phyloP scores from a whole-genome alignment of 2,888 invertebrate species.

The Exephanes ischioxanthus region DNA sequence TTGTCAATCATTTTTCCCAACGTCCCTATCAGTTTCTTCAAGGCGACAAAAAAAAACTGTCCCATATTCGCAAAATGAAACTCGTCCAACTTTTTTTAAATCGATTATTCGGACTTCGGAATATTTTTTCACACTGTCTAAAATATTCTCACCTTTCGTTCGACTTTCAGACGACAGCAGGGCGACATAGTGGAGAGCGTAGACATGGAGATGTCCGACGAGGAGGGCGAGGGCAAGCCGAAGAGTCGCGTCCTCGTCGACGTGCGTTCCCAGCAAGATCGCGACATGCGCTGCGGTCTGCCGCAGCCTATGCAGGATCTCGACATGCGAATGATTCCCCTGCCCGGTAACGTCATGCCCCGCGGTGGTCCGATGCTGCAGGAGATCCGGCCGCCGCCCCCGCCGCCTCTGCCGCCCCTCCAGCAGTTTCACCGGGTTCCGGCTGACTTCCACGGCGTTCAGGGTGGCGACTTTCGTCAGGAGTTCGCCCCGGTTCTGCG shows the following conservation, averaged over 20 bases:
- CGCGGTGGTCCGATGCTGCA: constrained; percentile 73
- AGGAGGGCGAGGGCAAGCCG: constrained; percentile 86
- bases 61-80: no score
- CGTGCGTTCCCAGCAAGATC: constrained; percentile 81
- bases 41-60: no score
- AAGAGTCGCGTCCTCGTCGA: constrained; percentile 80
- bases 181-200: constrained; percentile 92
- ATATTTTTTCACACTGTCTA: no score
- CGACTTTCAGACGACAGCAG: constrained; percentile 73
- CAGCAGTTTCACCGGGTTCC: constrained; percentile 78
- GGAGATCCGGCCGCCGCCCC: constrained; percentile 71
- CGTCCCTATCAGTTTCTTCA: no score
- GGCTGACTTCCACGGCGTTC: constrained; percentile 69
- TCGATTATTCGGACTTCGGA: no score
- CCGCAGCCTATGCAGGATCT: constrained; percentile 77
- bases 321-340: constrained; percentile 83
- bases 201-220: constrained; percentile 95
- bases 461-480: constrained; percentile 75
- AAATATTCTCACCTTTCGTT: background rate
- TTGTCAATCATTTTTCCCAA: no score
- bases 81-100: no score
- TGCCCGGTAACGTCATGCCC: constrained; percentile 74
- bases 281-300: constrained; percentile 78
- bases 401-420: constrained; percentile 77
- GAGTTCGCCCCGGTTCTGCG: constrained; percentile 72